These are phyloP conservation scores for Trididemnum clinides DNA, from an alignment of 23 tunicate species.

Conservation along the genomic window DNA sequence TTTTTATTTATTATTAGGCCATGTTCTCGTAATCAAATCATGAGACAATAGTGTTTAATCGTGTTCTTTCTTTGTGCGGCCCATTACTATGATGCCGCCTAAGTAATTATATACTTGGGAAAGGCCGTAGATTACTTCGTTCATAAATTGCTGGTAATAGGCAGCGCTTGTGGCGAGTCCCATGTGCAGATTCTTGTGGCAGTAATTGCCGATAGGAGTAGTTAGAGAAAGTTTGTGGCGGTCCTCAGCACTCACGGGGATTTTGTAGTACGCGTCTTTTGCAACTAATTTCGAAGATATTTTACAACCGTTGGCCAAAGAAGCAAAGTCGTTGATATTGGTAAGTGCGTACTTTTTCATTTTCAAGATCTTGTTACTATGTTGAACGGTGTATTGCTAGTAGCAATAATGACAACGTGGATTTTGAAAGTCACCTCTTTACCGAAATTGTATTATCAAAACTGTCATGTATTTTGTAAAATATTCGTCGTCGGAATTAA, in stretches of 20 bases:
- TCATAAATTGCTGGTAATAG: conserved; percentile 5
- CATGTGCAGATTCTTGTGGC: background rate
- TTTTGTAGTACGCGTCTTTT: background rate
- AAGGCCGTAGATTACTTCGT: background rate
- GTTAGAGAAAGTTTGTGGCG: background rate
- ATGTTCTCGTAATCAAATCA: background rate
- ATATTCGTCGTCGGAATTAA: too few relatives aligned
- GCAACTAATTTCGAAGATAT: background rate
- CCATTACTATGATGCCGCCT: background rate
- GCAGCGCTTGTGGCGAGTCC: background rate
- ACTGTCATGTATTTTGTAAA: too few relatives aligned
- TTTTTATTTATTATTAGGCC: background rate
- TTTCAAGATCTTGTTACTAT: background rate
- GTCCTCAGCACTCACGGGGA: background rate
- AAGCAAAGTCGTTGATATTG: background rate
- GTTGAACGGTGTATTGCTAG: too few relatives aligned
- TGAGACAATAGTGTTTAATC: background rate
- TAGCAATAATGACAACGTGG: too few relatives aligned
- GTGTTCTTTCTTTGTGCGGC: background rate
- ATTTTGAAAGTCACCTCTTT: too few relatives aligned
- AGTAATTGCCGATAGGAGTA: background rate
- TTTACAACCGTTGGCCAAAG: background rate
- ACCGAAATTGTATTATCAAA: too few relatives aligned
- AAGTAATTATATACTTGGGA: background rate
- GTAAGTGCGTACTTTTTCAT: background rate